These are phyloP conservation scores for Decapterus maruadsi DNA, from an alignment of 2,797 vertebrate species.

Conservation along the genomic window DNA sequence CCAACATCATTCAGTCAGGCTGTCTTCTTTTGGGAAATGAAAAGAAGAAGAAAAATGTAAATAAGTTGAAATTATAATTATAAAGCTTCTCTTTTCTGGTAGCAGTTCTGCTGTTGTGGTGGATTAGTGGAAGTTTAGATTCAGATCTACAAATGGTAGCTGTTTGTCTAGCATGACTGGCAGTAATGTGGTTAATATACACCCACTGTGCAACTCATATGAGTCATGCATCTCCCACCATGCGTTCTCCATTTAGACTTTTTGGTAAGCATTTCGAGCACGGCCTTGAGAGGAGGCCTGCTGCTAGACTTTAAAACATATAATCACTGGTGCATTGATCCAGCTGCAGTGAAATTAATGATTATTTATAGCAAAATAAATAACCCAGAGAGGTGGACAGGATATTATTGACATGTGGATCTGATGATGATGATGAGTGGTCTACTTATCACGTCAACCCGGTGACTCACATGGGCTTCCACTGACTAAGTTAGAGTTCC, in stretches of 20 bases:
- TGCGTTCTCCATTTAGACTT: background rate
- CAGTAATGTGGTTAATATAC: background rate
- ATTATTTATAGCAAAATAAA: background rate
- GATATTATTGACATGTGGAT: constrained; percentile 21
- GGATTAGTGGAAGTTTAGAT: background rate
- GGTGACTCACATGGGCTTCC: constrained; percentile 63
- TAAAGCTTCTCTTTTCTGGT: no score
- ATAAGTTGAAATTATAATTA: no score
- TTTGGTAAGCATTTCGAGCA: constrained; percentile 2
- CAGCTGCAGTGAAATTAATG: background rate
- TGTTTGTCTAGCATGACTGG: background rate
- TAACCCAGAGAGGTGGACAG: background rate
- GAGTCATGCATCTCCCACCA: constrained; percentile 7
- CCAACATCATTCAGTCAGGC: background rate
- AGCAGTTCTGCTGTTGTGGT: background rate
- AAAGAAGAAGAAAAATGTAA: no score
- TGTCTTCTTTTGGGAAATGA: background rate
- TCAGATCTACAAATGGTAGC: background rate
- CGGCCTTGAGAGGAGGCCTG: background rate
- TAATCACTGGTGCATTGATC: background rate
- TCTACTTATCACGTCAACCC: constrained; percentile 4
- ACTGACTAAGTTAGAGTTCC: constrained; percentile 46
- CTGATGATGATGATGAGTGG: constrained; percentile 42
- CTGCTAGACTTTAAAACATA: background rate
- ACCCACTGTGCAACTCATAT: background rate